phyloP scores from a whole-genome alignment of 2,888 invertebrate genomes.

The Tryphoninae sp. region DNA sequence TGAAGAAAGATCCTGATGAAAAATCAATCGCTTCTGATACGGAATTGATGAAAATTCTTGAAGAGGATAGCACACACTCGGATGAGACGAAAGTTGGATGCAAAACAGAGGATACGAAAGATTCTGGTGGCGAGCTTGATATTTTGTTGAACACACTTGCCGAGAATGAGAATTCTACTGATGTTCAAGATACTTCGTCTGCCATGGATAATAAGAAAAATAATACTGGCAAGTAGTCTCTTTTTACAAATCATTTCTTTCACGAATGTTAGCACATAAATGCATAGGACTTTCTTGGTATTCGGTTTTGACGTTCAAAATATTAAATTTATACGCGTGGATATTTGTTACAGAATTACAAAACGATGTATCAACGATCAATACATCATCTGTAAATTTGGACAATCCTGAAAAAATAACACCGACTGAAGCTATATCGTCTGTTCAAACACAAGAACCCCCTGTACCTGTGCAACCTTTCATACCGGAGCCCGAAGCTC shows the following conservation, averaged over 20 bases:
- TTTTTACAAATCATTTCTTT: neutral
- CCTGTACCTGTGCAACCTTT: slow-evolving; percentile 73
- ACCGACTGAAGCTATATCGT: slow-evolving; percentile 27
- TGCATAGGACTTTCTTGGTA: too few species aligned
- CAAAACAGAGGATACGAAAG: slow-evolving; percentile 69
- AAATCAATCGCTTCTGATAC: slow-evolving; percentile 79
- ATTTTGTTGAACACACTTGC: slow-evolving; percentile 75
- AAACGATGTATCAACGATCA: slow-evolving; percentile 34
- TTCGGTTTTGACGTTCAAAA: neutral
- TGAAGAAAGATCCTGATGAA: slow-evolving; percentile 77
- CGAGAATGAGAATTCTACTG: slow-evolving; percentile 64
- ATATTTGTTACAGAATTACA: slow-evolving; percentile 37
- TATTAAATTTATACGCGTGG: neutral
- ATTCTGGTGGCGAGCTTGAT: slow-evolving; percentile 67
- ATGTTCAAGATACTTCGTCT: slow-evolving; percentile 28
- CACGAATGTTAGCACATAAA: neutral
- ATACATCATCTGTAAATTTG: slow-evolving; percentile 21
- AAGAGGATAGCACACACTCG: slow-evolving; percentile 76
- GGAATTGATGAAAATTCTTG: slow-evolving; percentile 80
- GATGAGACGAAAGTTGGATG: slow-evolving; percentile 72
- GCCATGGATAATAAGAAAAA: slow-evolving; percentile 65
- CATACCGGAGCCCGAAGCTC: slow-evolving; percentile 91
- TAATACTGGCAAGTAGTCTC: slow-evolving; percentile 58
- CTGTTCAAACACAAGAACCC: slow-evolving; percentile 43
- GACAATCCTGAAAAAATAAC: slow-evolving; percentile 20